These are phyloP conservation scores for Coreius guichenoti DNA, from an alignment of 2,797 vertebrate genomes.

Conservation along the genomic window DNA sequence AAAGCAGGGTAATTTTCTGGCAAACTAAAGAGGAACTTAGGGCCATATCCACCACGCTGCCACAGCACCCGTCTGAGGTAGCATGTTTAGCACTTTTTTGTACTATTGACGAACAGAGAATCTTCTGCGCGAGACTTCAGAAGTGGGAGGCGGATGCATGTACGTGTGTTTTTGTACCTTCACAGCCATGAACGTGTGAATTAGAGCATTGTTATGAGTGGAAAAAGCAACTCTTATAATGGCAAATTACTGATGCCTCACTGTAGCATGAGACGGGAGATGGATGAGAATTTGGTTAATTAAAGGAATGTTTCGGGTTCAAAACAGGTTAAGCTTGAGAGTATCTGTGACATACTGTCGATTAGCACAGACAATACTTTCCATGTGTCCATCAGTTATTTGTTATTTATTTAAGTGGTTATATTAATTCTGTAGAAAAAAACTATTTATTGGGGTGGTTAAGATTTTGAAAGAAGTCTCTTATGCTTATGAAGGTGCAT, in stretches of 20 bases:
- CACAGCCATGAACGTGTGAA: conserved; percentile 63
- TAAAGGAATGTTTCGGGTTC: conserved; percentile 6
- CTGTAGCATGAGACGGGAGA: conserved; percentile 44
- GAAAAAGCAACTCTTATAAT: conserved; percentile 40
- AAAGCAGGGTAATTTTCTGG: conserved; percentile 83
- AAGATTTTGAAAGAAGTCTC: background rate
- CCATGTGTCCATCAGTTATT: background rate
- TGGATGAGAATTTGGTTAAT: background rate
- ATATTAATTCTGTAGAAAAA: background rate
- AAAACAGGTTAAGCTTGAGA: background rate
- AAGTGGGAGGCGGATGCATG: conserved; percentile 52
- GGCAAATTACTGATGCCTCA: conserved; percentile 42
- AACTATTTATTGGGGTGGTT: too few species aligned
- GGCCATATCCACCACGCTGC: conserved; percentile 78
- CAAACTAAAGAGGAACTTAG: conserved; percentile 79
- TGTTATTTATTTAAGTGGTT: background rate
- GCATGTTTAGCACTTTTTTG: conserved; percentile 69
- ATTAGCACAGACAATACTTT: background rate
- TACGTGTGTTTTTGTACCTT: conserved; percentile 57
- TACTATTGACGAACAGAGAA: conserved; percentile 64
- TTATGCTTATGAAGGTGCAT: background rate
- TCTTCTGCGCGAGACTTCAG: conserved; percentile 54
- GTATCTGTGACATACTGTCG: background rate
- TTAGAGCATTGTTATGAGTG: conserved; percentile 53
- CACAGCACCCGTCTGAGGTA: conserved; percentile 62